These are phyloP conservation scores for Eupithecia dodoneata DNA, from an alignment of 2,888 invertebrate species.

Conservation along the genomic window DNA sequence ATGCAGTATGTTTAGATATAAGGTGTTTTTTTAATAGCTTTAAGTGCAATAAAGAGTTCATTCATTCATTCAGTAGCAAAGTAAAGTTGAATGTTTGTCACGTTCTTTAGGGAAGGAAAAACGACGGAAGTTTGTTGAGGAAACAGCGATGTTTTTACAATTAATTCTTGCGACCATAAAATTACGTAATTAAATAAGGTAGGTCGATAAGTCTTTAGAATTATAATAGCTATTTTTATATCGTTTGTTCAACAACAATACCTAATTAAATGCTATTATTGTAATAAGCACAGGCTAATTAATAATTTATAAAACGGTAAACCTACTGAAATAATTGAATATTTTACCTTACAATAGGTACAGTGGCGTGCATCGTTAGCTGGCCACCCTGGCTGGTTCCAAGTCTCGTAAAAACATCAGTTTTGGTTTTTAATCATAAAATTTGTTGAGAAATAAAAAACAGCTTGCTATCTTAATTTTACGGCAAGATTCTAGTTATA, in stretches of 20 bases:
- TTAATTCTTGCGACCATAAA: slow-evolving; percentile 17
- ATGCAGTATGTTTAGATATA: too few species aligned
- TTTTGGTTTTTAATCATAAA: too few species aligned
- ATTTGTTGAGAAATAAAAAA: too few species aligned
- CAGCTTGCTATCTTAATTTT: too few species aligned
- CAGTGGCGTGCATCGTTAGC: too few species aligned
- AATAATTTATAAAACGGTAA: background rate
- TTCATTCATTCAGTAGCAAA: background rate
- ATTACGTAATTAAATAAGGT: background rate
- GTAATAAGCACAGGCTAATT: background rate
- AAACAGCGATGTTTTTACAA: slow-evolving; percentile 20
- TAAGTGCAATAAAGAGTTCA: too few species aligned
- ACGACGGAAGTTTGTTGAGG: slow-evolving; percentile 21
- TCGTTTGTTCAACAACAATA: background rate
- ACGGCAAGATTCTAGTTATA: too few species aligned
- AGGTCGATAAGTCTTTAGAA: background rate
- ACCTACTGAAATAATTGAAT: background rate
- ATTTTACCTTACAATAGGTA: background rate
- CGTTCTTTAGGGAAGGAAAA: slow-evolving; percentile 20
- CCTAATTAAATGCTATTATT: slow-evolving; percentile 6
- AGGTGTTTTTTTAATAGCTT: too few species aligned
- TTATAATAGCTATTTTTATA: slow-evolving; percentile 4
- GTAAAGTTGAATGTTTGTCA: slow-evolving; percentile 1
- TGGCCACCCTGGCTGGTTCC: too few species aligned
- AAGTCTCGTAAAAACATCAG: too few species aligned